These are phyloP conservation scores for Sebastes matsubarae DNA, from an alignment of 2,797 vertebrate species.

Conservation along the genomic window DNA sequence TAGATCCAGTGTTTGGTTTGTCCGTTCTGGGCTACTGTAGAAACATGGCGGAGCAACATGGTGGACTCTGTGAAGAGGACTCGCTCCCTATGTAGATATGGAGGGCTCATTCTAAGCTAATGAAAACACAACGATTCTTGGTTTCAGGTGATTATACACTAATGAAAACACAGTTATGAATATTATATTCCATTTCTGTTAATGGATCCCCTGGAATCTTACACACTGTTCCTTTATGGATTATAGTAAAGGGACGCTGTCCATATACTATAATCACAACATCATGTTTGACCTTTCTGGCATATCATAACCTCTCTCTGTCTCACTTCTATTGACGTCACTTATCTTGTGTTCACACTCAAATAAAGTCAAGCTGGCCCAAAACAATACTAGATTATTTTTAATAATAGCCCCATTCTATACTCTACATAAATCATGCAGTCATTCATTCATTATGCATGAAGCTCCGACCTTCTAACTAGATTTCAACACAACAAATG, in stretches of 20 bases:
- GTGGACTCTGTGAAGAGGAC: too few species aligned
- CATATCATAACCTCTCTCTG: not conserved
- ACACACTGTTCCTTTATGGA: too few species aligned
- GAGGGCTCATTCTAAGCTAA: too few species aligned
- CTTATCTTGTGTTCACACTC: not conserved
- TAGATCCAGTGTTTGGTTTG: rapidly evolving
- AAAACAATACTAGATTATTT: not conserved
- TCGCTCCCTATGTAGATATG: too few species aligned
- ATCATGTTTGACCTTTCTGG: not conserved
- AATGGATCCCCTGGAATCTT: too few species aligned
- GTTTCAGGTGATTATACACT: too few species aligned
- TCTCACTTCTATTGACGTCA: too few species aligned
- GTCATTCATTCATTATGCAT: not conserved
- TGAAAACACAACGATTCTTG: too few species aligned
- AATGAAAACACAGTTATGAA: too few species aligned
- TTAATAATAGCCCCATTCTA: not conserved
- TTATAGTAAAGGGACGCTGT: not conserved
- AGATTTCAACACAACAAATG: not conserved
- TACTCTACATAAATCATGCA: not conserved
- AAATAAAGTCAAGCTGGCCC: not conserved
- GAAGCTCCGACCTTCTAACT: not conserved
- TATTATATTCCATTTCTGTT: too few species aligned
- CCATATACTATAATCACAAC: not conserved
- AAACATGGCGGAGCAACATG: too few species aligned
- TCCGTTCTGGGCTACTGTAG: too few species aligned